Evolutionary conservation across 2,113 vertebrate species (phyloP).

Genomic region (Ardeotis arabs): DNA sequence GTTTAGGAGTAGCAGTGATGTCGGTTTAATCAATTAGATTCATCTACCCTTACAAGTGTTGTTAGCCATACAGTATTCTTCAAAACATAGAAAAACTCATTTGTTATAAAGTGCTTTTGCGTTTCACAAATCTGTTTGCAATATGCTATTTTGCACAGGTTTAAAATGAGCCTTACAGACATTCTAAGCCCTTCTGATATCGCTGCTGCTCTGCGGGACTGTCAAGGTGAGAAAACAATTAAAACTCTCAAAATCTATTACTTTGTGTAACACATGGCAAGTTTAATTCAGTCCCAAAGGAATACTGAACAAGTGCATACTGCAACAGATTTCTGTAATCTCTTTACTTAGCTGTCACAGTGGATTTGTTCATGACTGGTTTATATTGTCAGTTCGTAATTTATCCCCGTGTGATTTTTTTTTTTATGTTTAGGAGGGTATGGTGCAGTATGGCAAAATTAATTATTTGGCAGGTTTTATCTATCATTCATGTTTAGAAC

Average conservation of each 20-base stretch:
- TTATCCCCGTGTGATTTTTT: not conserved
- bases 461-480: not conserved
- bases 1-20: not conserved
- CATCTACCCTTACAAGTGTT: not conserved
- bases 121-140: not conserved
- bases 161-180: constrained; percentile 91
- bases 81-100: not conserved
- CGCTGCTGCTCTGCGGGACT: constrained; percentile 91
- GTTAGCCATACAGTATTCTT: not conserved
- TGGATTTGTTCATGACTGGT: not conserved
- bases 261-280: not conserved
- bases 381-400: not conserved
- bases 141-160: constrained; percentile 67
- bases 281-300: not conserved
- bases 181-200: constrained; percentile 91
- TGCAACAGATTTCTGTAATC: not conserved
- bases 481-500: not conserved
- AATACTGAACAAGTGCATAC: not conserved
- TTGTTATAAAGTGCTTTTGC: not conserved
- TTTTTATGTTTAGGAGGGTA: not conserved
- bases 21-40: not conserved
- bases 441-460: not conserved
- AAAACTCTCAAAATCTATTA: not conserved
- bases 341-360: not conserved
- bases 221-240: constrained; percentile 84